Base-by-base conservation (phyloP, 2,888 invertebrate genomes). In the Achlya flavicornis region DNA sequence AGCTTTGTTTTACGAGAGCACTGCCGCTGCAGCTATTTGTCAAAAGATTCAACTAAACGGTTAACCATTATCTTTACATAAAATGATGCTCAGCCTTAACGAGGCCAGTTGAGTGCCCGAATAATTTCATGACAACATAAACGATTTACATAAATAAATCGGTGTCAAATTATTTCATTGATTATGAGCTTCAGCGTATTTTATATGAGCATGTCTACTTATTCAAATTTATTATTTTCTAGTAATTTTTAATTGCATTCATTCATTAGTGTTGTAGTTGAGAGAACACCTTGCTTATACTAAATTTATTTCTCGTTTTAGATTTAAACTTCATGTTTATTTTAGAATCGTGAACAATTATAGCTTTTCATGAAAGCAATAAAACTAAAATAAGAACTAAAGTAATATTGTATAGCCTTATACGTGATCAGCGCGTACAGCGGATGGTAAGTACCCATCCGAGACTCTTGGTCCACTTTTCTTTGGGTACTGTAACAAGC, bases 11-110 rank as follows among this genome's bases (percentile, higher is more conserved):
- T 80, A 89, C 79, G 82, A 79, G 76, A 71, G 66, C 73, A 64
- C 73, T 64, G 70, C 70, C 77, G 80, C 78, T 74, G 74, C 67
- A 79, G 81, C 83, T 78, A 88, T 89, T 89, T 87, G 85, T 88
- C 86, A 88, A 82, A 86, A 87, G 84, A 84, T 88, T 85, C 81
- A 76, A 78, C 84, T 85, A 86, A 88, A 86, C 77, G 85, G 69
- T 81, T 78, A 76, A 81, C 79, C 83, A 84, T 88, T 87, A 86
- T 74, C 75, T 83, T 81, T 76, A 80, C 79, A 79, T 81, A 80
- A 75, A 73, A 70, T 72, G 68, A 68, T 73, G 73, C 63, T 65
- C 63, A 70, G 65, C 61, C 64, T 60, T 63, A 67, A 64, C 64
- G 65, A 66, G 48, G 26, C 62, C 38, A 64, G 65, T 64, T 57